phyloP scores from a whole-genome alignment of 2,113 vertebrate species.

The Apteryx mantelli region DNA sequence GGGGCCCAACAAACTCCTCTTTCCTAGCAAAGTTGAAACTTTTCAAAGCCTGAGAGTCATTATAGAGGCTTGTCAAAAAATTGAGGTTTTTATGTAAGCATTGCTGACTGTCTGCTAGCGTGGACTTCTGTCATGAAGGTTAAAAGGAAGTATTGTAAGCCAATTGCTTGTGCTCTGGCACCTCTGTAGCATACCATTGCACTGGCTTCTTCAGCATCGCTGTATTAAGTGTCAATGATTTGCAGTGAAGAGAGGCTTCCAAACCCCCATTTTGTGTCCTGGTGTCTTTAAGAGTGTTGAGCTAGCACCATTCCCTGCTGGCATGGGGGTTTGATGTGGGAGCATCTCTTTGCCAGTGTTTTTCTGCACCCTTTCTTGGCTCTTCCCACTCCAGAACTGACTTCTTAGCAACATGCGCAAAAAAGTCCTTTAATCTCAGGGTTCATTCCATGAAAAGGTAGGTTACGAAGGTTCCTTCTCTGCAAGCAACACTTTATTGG shows the following conservation, averaged over 20 bases:
- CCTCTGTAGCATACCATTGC: background rate
- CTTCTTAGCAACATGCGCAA: background rate
- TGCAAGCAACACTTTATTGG: background rate
- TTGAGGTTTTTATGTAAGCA: fast-evolving
- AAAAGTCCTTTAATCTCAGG: background rate
- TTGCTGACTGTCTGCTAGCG: background rate
- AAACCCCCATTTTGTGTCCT: background rate
- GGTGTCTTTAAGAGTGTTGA: background rate
- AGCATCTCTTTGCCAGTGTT: background rate
- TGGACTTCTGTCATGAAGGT: no score
- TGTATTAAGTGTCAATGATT: background rate
- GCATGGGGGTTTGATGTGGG: background rate
- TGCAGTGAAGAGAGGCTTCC: background rate
- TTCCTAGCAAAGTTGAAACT: background rate
- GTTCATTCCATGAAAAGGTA: background rate
- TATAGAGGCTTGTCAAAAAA: background rate
- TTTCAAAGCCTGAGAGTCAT: background rate
- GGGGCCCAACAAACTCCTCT: background rate
- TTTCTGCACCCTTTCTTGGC: background rate
- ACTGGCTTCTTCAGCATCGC: background rate
- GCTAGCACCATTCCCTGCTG: background rate
- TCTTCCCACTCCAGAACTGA: background rate
- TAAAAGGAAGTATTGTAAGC: background rate
- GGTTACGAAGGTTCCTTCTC: background rate
- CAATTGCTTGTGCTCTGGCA: background rate